Evolutionary conservation across 2,888 invertebrate species (phyloP).

Genomic region (Anticlea derivata): DNA sequence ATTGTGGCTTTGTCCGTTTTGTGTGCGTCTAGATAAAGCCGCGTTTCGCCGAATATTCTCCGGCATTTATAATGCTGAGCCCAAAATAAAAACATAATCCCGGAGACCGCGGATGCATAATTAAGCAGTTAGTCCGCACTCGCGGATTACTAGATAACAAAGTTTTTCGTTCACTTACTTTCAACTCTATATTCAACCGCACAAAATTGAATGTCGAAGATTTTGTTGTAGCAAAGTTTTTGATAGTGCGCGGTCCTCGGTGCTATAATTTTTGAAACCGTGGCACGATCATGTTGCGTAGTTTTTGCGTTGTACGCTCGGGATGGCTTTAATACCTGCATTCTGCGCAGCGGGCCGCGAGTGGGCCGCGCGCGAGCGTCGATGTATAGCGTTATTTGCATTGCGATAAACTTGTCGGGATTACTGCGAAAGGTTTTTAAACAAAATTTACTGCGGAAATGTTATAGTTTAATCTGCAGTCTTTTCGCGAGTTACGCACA

Average conservation of each 20-base stretch:
- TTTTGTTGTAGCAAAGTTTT: conserved; percentile 7
- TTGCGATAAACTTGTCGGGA: conserved; percentile 34
- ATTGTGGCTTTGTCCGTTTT: conserved; percentile 14
- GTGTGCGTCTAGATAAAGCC: conserved; percentile 46
- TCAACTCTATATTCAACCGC: neutral
- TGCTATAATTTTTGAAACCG: conserved; percentile 30
- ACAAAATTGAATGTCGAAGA: conserved; percentile 13
- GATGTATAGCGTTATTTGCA: conserved; percentile 29
- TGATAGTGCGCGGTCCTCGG: conserved; percentile 31
- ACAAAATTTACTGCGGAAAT: conserved; percentile 27
- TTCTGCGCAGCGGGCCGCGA: neutral
- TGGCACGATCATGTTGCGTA: conserved; percentile 16
- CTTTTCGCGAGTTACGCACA: conserved; percentile 30
- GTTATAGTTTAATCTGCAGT: conserved; percentile 31
- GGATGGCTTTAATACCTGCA: conserved; percentile 22
- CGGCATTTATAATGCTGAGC: conserved; percentile 66
- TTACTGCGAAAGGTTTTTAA: conserved; percentile 31
- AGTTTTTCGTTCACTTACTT: conserved; percentile 11
- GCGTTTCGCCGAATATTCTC: conserved; percentile 59
- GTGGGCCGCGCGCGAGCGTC: conserved; percentile 17
- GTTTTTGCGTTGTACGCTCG: conserved; percentile 28
- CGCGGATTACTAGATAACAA: conserved; percentile 53
- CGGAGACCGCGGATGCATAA: conserved; percentile 61
- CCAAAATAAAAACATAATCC: conserved; percentile 71
- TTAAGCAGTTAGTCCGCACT: conserved; percentile 66